A percentile compares a stretch with the other conserved stretches of the same genome.
Evolutionary conservation across 2,797 vertebrate species (phyloP).

Genomic region (Rousettus madagascariensis): DNA sequence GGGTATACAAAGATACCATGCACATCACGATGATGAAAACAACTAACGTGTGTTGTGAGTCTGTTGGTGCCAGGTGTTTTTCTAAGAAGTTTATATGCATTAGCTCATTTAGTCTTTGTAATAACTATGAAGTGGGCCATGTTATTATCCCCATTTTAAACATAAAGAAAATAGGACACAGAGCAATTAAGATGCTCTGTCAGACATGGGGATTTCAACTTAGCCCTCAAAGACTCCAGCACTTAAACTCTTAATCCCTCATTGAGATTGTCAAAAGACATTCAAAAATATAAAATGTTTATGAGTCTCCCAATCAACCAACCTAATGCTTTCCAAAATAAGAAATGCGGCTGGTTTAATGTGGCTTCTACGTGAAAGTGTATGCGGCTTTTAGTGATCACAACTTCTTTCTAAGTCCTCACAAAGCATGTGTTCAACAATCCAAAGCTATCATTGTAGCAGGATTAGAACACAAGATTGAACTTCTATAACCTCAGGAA

Average conservation of each 20-base stretch:
- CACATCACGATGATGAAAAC: background rate
- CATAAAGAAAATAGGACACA: background rate
- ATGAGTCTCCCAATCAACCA: background rate
- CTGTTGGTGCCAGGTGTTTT: background rate
- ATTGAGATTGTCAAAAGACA: slow-evolving; percentile 4
- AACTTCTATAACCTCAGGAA: background rate
- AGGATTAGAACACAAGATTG: background rate
- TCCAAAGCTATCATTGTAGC: background rate
- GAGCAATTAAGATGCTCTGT: background rate
- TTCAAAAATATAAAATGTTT: background rate
- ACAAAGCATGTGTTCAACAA: background rate
- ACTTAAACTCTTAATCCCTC: background rate
- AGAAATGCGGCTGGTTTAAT: background rate
- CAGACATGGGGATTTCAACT: background rate
- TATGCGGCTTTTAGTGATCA: background rate
- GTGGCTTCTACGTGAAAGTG: background rate
- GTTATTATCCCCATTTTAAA: background rate
- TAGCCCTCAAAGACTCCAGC: background rate
- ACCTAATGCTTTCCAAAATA: background rate
- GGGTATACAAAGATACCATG: background rate
- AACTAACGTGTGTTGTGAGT: background rate
- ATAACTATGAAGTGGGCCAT: slow-evolving; percentile 5
- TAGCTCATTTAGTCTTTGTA: background rate
- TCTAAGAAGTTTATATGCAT: background rate
- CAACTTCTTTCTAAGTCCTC: background rate